phyloP scores from a whole-genome alignment of 2,888 invertebrate species.

The Metopia argyrocephala region DNA sequence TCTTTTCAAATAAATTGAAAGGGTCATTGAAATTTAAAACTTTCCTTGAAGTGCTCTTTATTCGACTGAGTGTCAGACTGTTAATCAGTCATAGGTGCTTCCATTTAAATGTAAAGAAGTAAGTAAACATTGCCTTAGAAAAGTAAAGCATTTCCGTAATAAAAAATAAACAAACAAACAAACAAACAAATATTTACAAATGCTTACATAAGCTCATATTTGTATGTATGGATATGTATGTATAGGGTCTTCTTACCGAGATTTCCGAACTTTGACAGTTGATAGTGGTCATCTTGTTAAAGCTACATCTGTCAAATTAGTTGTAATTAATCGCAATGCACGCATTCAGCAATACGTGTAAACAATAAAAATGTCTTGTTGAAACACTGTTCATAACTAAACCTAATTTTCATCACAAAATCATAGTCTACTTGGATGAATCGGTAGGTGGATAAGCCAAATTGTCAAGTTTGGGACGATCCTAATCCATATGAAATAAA shows the following conservation, averaged over 20 bases:
- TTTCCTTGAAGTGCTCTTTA: background rate
- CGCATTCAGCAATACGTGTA: too few species aligned
- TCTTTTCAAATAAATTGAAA: background rate
- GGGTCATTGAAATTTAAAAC: slow-evolving; percentile 6
- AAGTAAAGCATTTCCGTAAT: slow-evolving; percentile 37
- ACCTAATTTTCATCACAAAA: too few species aligned
- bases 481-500: too few species aligned
- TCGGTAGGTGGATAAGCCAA: too few species aligned
- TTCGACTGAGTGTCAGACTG: background rate
- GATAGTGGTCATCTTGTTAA: too few species aligned
- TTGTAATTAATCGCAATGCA: too few species aligned
- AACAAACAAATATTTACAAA: background rate
- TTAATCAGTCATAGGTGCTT: background rate
- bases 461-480: too few species aligned
- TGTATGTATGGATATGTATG: background rate
- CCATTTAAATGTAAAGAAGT: background rate
- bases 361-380: too few species aligned
- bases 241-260: background rate
- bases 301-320: too few species aligned
- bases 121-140: slow-evolving; percentile 26
- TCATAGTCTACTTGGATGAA: too few species aligned
- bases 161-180: slow-evolving; percentile 20
- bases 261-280: too few species aligned
- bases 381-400: too few species aligned
- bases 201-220: slow-evolving; percentile 6